phyloP scores from a whole-genome alignment of 2,797 vertebrate genomes.

The Lagothrix lagotricha region DNA sequence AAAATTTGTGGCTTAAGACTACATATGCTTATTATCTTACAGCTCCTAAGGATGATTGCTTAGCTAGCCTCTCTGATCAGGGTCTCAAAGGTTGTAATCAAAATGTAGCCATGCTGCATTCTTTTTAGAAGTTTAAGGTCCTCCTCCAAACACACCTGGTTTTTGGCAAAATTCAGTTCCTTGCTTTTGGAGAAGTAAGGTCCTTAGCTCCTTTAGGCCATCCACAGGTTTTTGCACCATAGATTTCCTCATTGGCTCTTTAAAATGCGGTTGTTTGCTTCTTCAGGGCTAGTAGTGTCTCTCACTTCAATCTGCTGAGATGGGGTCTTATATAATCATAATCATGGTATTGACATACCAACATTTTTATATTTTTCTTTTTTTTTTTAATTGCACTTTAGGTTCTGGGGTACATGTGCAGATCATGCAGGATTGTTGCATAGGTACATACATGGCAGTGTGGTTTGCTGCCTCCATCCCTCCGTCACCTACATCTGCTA shows the following conservation, averaged over 20 bases:
- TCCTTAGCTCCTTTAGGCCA: not conserved
- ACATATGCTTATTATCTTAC: not conserved
- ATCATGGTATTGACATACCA: not conserved
- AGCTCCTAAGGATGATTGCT: not conserved
- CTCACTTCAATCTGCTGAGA: not conserved
- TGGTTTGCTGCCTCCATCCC: too few species aligned
- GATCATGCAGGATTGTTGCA: too few species aligned
- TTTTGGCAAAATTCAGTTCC: not conserved
- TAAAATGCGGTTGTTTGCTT: not conserved
- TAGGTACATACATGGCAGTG: too few species aligned
- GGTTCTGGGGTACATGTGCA: too few species aligned
- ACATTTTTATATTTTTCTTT: not conserved
- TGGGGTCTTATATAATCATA: not conserved
- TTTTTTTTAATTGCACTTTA: too few species aligned
- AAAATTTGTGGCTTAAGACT: not conserved
- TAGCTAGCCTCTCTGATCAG: not conserved
- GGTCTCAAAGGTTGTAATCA: not conserved
- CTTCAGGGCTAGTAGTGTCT: not conserved
- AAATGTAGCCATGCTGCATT: not conserved
- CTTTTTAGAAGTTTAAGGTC: not conserved
- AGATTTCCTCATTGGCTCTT: not conserved
- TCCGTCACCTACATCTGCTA: too few species aligned
- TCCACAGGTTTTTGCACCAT: not conserved
- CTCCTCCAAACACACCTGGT: not conserved
- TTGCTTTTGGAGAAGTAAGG: not conserved